Evolutionary conservation across 2,888 invertebrate genomes (phyloP).

Genomic region (Cremastinae sp.): DNA sequence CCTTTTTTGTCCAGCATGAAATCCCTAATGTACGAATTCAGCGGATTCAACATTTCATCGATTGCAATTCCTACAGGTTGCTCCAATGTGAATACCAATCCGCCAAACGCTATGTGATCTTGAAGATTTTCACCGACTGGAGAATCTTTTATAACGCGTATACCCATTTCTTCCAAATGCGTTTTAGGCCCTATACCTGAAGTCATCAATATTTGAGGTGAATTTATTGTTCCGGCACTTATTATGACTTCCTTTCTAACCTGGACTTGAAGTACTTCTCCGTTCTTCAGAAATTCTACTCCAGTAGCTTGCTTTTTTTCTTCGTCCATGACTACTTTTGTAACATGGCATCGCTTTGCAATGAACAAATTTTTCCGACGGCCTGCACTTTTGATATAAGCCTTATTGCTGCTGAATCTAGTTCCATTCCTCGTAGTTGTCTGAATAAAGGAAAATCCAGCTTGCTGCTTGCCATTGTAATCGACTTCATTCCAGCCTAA

Average conservation of each 20-base stretch:
- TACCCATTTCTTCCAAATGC: conserved; percentile 82
- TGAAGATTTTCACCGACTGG: conserved; percentile 85
- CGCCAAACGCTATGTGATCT: conserved; percentile 84
- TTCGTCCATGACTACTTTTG: conserved; percentile 85
- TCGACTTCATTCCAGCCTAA: conserved; percentile 84
- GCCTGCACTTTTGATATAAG: conserved; percentile 82
- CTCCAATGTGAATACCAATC: conserved; percentile 82
- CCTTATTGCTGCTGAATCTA: conserved; percentile 83
- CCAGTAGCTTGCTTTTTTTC: conserved; percentile 85
- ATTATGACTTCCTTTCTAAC: conserved; percentile 91
- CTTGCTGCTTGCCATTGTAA: conserved; percentile 84
- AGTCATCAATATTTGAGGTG: conserved; percentile 94
- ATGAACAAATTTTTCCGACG: conserved; percentile 85
- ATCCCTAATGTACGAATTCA: conserved; percentile 56
- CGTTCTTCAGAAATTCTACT: conserved; percentile 84
- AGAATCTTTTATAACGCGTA: conserved; percentile 83
- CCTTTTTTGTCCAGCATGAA: conserved; percentile 78
- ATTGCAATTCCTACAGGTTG: conserved; percentile 74
- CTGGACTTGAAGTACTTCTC: conserved; percentile 78
- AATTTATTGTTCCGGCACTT: conserved; percentile 92
- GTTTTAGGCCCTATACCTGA: conserved; percentile 85
- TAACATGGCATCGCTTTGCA: conserved; percentile 83
- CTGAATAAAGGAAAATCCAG: conserved; percentile 86
- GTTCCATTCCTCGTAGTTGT: conserved; percentile 83
- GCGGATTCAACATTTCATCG: conserved; percentile 55